phyloP scores from a whole-genome alignment of 2,888 invertebrate species.

The Adelognathus sp. region DNA sequence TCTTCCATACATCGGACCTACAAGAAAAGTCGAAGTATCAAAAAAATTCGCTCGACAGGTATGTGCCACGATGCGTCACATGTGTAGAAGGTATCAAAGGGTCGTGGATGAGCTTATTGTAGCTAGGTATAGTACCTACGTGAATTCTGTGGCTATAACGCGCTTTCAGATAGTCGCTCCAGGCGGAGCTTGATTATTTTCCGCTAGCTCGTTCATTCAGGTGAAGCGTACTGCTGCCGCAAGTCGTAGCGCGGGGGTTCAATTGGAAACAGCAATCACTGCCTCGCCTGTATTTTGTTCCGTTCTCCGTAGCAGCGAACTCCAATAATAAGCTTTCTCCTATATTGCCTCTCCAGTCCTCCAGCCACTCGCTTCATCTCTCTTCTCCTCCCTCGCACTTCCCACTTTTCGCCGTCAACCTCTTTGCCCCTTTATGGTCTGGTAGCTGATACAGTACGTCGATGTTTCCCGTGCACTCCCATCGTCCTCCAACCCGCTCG shows the following conservation, averaged over 20 bases:
- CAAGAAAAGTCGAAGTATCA: constrained; percentile 26
- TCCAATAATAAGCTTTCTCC: constrained; percentile 81
- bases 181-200: constrained; percentile 81
- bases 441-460: constrained; percentile 58
- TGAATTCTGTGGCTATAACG: constrained; percentile 53
- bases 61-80: constrained; percentile 31
- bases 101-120: constrained; percentile 63
- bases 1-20: constrained; percentile 6
- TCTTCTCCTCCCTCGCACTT: constrained; percentile 3
- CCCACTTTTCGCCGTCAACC: constrained; percentile 54
- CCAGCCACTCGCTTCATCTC: constrained; percentile 24
- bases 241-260: constrained; percentile 73
- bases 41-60: constrained; percentile 39
- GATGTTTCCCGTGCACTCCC: constrained; percentile 58
- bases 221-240: constrained; percentile 77
- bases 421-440: constrained; percentile 26
- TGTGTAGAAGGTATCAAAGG: constrained; percentile 54
- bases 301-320: constrained; percentile 76
- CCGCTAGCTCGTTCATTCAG: constrained; percentile 81
- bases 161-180: constrained; percentile 77
- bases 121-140: constrained; percentile 65
- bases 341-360: constrained; percentile 80
- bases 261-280: constrained; percentile 82
- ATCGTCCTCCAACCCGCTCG: constrained; percentile 60
- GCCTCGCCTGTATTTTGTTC: constrained; percentile 81